These are phyloP conservation scores for Heliconius congener DNA, from an alignment of 1,140 invertebrate species.

Conservation along the genomic window DNA sequence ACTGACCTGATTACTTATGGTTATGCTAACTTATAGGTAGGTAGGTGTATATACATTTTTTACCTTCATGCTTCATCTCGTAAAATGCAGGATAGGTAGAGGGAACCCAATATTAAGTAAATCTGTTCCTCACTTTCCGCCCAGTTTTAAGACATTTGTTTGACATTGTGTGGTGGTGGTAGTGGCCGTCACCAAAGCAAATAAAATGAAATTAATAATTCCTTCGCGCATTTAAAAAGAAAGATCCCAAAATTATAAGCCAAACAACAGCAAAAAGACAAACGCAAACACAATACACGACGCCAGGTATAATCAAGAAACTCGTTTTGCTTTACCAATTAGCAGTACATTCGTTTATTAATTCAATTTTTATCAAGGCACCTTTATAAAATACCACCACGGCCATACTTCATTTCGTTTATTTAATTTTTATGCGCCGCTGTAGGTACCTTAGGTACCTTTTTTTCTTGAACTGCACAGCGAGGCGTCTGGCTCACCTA, in stretches of 20 bases:
- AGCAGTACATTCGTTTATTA: slow-evolving; percentile 26
- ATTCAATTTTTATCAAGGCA: slow-evolving; percentile 28
- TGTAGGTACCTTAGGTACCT: neutral
- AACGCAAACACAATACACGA: neutral
- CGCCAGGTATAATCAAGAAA: slow-evolving; percentile 1
- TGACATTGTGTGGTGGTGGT: too few species aligned
- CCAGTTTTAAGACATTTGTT: neutral
- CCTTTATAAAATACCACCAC: slow-evolving; percentile 24
- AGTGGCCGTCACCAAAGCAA: neutral
- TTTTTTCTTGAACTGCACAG: slow-evolving; percentile 12
- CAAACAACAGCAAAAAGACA: neutral
- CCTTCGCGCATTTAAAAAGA: neutral
- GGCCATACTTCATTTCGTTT: slow-evolving; percentile 27
- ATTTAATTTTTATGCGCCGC: slow-evolving; percentile 27
- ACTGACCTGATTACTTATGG: too few species aligned
- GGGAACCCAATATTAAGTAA: neutral
- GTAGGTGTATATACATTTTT: too few species aligned
- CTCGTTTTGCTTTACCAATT: slow-evolving; percentile 28
- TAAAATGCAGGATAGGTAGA: too few species aligned
- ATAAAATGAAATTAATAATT: neutral
- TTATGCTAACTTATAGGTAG: neutral
- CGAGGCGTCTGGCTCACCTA: slow-evolving; percentile 23
- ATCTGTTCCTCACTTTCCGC: neutral
- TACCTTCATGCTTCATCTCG: too few species aligned
- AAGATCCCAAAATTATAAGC: neutral